Percentiles rank a stretch among this genome's conserved stretches.
phyloP scores from a whole-genome alignment of 2,797 vertebrate species.

The Danio jaintianensis region DNA sequence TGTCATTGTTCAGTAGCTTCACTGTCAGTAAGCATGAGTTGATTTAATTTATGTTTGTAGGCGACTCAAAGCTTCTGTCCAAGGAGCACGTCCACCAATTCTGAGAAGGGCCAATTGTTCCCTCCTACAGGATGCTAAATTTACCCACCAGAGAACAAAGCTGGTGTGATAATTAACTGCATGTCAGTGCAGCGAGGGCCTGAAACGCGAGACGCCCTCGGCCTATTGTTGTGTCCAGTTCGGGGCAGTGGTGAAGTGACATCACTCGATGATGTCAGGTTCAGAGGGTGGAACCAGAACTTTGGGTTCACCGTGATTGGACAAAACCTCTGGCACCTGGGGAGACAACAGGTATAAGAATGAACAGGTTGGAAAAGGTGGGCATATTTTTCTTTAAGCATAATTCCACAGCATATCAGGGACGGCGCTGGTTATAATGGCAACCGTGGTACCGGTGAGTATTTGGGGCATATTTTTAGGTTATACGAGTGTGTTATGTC shows the following conservation, averaged over 20 bases:
- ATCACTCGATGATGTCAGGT: constrained; percentile 61
- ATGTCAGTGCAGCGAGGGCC: constrained; percentile 42
- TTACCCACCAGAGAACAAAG: constrained; percentile 68
- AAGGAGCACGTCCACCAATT: constrained; percentile 34
- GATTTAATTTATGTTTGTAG: constrained; percentile 20
- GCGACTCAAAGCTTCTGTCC: constrained; percentile 8
- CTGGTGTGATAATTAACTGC: constrained; percentile 63
- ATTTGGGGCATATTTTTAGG: constrained; percentile 13
- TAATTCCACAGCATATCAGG: constrained; percentile 20
- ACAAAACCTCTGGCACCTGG: background rate
- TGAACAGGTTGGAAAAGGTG: background rate
- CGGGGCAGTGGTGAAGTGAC: constrained; percentile 48
- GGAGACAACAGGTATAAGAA: constrained; percentile 63
- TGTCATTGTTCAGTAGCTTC: background rate
- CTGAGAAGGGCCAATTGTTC: constrained; percentile 51
- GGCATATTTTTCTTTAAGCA: background rate
- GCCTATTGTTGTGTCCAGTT: constrained; percentile 45
- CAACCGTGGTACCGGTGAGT: constrained; percentile 78
- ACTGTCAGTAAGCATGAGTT: constrained; percentile 34
- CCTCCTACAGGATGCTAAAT: constrained; percentile 67
- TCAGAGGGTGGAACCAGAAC: constrained; percentile 53
- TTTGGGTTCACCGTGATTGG: constrained; percentile 45
- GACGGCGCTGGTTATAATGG: constrained; percentile 64
- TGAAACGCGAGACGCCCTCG: constrained; percentile 67
- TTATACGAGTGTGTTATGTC: too few species aligned